These are phyloP conservation scores for Trilocha varians DNA, from an alignment of 2,888 invertebrate species.

Conservation along the genomic window DNA sequence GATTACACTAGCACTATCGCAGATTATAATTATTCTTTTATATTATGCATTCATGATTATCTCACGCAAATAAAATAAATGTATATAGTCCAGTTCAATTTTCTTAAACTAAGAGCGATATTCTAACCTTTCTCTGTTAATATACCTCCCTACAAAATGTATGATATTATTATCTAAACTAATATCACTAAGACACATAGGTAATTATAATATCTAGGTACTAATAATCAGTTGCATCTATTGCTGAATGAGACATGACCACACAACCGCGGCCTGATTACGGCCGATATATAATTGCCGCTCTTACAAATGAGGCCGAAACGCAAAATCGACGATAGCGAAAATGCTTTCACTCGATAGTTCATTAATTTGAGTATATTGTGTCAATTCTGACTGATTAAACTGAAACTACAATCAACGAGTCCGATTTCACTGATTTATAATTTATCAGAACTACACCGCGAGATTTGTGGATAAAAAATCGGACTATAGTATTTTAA, in stretches of 20 bases:
- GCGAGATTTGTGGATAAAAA: no score
- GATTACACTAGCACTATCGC: no score
- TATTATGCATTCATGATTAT: no score
- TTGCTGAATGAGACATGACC: constrained; percentile 27
- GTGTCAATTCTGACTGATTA: constrained; percentile 55
- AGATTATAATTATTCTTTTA: no score
- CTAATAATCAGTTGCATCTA: constrained; percentile 20
- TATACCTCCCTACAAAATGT: no score
- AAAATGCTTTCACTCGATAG: constrained; percentile 57
- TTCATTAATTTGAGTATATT: constrained; percentile 68
- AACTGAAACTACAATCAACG: constrained; percentile 30
- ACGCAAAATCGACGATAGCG: constrained; percentile 46
- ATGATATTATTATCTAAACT: constrained; percentile 11
- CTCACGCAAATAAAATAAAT: no score
- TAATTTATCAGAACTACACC: no score
- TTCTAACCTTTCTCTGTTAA: no score
- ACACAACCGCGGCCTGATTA: constrained; percentile 51
- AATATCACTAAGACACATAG: constrained; percentile 5
- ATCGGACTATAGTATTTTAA: background rate
- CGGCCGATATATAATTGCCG: constrained; percentile 57
- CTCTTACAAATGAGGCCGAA: constrained; percentile 61
- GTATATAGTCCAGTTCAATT: no score
- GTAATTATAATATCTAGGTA: constrained; percentile 16
- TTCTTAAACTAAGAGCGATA: no score
- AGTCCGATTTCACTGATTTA: no score